Evolutionary conservation across 2,797 vertebrate species (phyloP).

Genomic region (Glyptemys insculpta): DNA sequence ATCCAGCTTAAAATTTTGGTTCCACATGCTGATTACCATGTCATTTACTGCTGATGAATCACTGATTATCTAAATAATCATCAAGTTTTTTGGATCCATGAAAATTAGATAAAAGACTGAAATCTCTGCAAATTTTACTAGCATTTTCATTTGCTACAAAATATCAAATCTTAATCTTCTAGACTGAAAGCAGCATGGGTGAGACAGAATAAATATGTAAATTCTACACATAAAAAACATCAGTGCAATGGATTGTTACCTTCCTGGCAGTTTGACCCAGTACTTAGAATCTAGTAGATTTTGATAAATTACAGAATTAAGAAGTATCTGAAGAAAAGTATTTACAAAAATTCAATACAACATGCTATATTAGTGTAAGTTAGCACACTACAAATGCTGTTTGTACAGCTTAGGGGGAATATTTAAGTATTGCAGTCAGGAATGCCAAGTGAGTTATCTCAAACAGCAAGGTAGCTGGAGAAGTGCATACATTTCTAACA

Average conservation of each 20-base stretch:
- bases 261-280: not conserved
- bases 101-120: conserved; percentile 27
- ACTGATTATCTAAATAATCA: conserved; percentile 32
- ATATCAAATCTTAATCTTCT: not conserved
- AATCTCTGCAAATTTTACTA: not conserved
- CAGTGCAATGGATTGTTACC: not conserved
- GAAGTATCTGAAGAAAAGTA: conserved; percentile 23
- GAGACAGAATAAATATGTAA: not conserved
- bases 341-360: not conserved
- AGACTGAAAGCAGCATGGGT: not conserved
- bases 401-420: conserved; percentile 29
- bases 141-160: not conserved
- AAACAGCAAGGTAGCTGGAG: conserved; percentile 8
- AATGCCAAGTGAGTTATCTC: conserved; percentile 27
- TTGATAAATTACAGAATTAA: not conserved
- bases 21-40: not conserved
- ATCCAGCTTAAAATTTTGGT: not conserved
- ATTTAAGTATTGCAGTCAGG: conserved; percentile 47
- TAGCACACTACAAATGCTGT: conserved; percentile 7
- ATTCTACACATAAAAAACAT: conserved; percentile 15
- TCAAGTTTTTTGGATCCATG: not conserved
- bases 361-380: conserved; percentile 11
- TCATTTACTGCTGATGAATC: conserved; percentile 11
- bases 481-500: not conserved
- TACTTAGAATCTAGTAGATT: not conserved